phyloP scores from a whole-genome alignment of 2,888 invertebrate species.

The Zele albiditarsus region DNA sequence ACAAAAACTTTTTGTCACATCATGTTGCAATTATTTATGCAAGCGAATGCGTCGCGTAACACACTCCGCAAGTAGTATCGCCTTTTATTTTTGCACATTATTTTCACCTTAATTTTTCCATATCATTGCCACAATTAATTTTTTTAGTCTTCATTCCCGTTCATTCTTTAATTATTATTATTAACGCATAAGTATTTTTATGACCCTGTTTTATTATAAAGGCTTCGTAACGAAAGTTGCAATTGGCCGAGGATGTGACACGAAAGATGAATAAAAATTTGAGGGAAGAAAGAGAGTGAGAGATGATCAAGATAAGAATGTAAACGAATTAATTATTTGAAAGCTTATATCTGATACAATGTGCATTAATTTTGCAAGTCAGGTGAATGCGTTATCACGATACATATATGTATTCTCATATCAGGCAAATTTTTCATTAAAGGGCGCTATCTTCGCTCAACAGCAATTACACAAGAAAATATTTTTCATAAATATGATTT shows the following conservation, averaged over 20 bases:
- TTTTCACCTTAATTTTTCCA: background rate
- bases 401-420: background rate
- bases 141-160: slow-evolving; percentile 28
- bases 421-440: background rate
- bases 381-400: background rate
- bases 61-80: background rate
- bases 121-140: background rate
- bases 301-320: background rate
- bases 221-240: slow-evolving; percentile 68
- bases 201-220: slow-evolving; percentile 69
- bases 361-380: background rate
- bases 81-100: background rate
- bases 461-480: slow-evolving; percentile 34
- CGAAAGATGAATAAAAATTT: slow-evolving; percentile 15
- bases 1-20: background rate
- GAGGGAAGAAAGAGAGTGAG: slow-evolving; percentile 42
- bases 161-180: slow-evolving; percentile 67
- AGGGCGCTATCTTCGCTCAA: slow-evolving; percentile 38
- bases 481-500: background rate
- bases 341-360: background rate
- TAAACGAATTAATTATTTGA: no score
- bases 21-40: background rate
- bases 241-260: slow-evolving; percentile 60
- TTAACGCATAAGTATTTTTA: slow-evolving; percentile 66
- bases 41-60: background rate